Conservation (phyloP, 1,140 invertebrate species). For the Varroa destructor region DNA sequence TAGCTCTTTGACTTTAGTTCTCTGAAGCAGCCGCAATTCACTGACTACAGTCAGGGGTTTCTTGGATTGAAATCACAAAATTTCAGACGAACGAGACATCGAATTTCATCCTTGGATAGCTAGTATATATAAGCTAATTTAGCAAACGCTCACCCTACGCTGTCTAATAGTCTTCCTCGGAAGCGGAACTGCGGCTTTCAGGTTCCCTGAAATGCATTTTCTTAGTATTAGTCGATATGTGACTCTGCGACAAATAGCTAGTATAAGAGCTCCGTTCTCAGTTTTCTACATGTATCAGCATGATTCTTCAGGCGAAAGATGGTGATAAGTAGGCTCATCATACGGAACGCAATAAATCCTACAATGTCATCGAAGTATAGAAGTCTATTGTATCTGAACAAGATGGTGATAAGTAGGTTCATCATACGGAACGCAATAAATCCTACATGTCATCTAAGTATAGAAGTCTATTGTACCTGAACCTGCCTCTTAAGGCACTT, state of each 20-base stretch:
- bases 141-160: neutral
- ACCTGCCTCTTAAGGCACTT: constrained; percentile 9
- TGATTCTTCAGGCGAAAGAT: constrained; percentile 26
- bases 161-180: neutral
- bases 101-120: neutral
- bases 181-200: neutral
- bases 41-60: no score
- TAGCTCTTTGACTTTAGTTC: no score
- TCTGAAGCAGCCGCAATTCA: no score
- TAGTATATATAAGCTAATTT: neutral
- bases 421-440: neutral
- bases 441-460: neutral
- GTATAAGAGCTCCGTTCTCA: neutral
- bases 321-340: constrained; percentile 24
- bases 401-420: constrained; percentile 20
- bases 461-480: neutral
- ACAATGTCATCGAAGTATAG: no score
- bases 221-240: neutral
- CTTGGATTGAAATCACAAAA: constrained; percentile 17
- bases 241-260: no score
- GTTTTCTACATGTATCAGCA: constrained; percentile 14
- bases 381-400: neutral
- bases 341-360: no score
- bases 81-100: constrained; percentile 28
- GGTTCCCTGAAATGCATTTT: neutral